phyloP scores from a whole-genome alignment of 2,113 vertebrate genomes.

The Xiphophorus couchianus region DNA sequence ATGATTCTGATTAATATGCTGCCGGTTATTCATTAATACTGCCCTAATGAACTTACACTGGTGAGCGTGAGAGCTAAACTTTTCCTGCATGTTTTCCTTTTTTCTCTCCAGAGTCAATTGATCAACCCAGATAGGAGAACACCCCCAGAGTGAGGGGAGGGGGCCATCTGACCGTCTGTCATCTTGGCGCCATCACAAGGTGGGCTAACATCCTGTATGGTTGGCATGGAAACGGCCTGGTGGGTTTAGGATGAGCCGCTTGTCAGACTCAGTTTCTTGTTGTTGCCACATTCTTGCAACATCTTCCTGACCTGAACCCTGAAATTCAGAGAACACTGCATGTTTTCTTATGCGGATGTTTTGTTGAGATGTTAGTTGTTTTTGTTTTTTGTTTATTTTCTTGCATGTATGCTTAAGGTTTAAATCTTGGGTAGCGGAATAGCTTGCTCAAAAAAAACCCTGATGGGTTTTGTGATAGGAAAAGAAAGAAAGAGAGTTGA shows the following conservation, averaged over 20 bases:
- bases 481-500: constrained; percentile 42
- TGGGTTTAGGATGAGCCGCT: constrained; percentile 69
- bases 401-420: constrained; percentile 18
- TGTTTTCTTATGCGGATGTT: constrained; percentile 49
- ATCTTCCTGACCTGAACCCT: constrained; percentile 64
- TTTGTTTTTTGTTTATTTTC: not conserved
- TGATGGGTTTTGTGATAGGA: not conserved
- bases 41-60: constrained; percentile 53
- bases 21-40: constrained; percentile 66
- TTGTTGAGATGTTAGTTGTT: not conserved
- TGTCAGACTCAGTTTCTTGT: constrained; percentile 70
- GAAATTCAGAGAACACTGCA: constrained; percentile 35
- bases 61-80: constrained; percentile 48
- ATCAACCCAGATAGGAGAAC: constrained; percentile 53
- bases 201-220: constrained; percentile 71
- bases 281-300: constrained; percentile 78
- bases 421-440: constrained; percentile 21
- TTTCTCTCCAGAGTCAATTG: constrained; percentile 51
- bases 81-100: constrained; percentile 18
- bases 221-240: constrained; percentile 78
- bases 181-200: constrained; percentile 70
- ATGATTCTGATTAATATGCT: constrained; percentile 70
- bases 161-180: constrained; percentile 69
- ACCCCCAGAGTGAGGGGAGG: constrained; percentile 37
- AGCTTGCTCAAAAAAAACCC: constrained; percentile 5